Evolutionary conservation across 35 echinoderm and acorn worm genomes (phyloP).

Genomic region (Diadema setosum): DNA sequence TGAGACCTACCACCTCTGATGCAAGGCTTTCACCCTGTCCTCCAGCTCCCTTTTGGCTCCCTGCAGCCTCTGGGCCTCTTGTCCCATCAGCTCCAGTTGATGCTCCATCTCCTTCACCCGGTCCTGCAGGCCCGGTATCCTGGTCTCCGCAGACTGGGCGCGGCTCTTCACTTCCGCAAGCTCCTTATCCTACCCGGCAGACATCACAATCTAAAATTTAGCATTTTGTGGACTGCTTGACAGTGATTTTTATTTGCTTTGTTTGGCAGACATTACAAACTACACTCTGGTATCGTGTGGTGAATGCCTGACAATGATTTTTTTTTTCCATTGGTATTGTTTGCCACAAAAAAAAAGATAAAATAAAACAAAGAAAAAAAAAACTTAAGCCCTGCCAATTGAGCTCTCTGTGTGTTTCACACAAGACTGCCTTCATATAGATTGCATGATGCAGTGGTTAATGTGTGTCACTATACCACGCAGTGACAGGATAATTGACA

Average conservation of each 20-base stretch:
- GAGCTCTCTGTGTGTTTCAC: no score
- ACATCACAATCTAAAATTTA: neutral
- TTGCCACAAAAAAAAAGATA: no score
- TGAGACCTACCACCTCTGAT: slow-evolving; percentile 58
- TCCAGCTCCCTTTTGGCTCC: slow-evolving; percentile 49
- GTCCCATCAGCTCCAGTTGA: neutral
- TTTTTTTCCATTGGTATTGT: no score
- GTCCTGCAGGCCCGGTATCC: slow-evolving; percentile 49
- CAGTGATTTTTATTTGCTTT: neutral
- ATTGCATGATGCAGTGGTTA: no score
- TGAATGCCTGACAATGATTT: no score
- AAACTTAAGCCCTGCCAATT: no score
- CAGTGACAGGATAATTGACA: no score
- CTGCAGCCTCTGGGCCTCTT: slow-evolving; percentile 33
- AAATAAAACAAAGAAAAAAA: no score
- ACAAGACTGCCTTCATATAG: no score
- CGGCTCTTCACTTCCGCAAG: slow-evolving; percentile 35
- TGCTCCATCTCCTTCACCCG: slow-evolving; percentile 55
- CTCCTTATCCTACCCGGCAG: slow-evolving; percentile 62
- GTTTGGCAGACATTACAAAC: neutral
- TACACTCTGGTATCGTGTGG: neutral
- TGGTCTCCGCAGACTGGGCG: slow-evolving; percentile 54
- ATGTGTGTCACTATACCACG: no score
- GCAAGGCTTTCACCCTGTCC: slow-evolving; percentile 49
- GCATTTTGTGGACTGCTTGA: neutral